Base-by-base conservation (phyloP, 2,888 invertebrate genomes). In the Spicauda simplicius region DNA sequence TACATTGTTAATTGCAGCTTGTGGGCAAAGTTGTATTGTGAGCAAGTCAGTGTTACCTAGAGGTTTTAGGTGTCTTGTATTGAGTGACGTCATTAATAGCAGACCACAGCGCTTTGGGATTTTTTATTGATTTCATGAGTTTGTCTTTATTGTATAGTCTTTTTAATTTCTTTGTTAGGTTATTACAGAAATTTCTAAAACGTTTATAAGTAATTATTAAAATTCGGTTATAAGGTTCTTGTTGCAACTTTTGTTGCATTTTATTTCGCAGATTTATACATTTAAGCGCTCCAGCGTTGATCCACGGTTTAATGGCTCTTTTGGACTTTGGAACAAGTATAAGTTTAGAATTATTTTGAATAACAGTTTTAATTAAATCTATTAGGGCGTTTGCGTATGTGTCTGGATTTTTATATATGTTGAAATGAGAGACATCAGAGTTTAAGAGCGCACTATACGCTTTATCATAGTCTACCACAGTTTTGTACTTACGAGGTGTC, bases 151-250 rank as follows among this genome's bases (percentile, higher is more conserved):
- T 55, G 18, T 63, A 64, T 30, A 54, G n/a, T 10, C 50, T 18
- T 69, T 69, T 69, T 14, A 61, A 14, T 54, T 61, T 69, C 33
- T 53, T 64, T 19, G 65, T 53, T 4, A 69, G n/a, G 37, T 69
- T 65, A 12, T 12, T 58, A 30, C 69, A 69, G 10, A 50, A 65
- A 48, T 69, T 61, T 8, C 69, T 30, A 37, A 50, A 69, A n/a
- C 69, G 37, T 69, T 19, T 25, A 25, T 25, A 25, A 5, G 25
- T 25, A 4, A 41, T 61, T 61, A 61, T 64, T 62, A 65, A 37
- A 45, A 45, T 45, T 45, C n/a, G 45, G 45, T 45, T 45, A 45
- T 14, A 2, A n/a, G 45, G 11, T 63, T 50, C 18, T 14, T 6
- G 52, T 45, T 33, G 54, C 16, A 68, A 16, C 19, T 63, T 64